phyloP scores from a whole-genome alignment of 2,888 invertebrate species.

The Neelides folsomi region DNA sequence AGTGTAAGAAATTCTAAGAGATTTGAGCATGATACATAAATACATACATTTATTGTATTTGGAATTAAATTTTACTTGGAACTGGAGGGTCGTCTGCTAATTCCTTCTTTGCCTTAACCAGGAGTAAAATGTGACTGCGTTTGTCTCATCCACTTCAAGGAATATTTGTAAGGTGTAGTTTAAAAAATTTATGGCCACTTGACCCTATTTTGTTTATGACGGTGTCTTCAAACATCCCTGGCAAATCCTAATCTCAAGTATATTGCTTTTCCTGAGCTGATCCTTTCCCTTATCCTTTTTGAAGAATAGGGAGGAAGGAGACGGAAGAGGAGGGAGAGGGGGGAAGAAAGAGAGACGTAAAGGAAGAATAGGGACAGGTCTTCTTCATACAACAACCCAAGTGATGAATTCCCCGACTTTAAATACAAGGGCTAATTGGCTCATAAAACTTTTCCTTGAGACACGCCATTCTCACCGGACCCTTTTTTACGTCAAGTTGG shows the following conservation, averaged over 20 bases:
- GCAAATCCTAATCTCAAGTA: slow-evolving; percentile 1
- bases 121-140: too few relatives aligned
- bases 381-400: background rate
- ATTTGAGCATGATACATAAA: too few relatives aligned
- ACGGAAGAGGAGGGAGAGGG: background rate
- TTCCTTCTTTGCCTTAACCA: too few relatives aligned
- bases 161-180: background rate
- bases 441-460: slow-evolving; percentile 13
- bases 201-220: slow-evolving; percentile 15
- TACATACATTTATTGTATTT: too few relatives aligned
- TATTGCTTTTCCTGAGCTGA: background rate
- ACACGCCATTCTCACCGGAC: slow-evolving; percentile 10
- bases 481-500: slow-evolving; percentile 1
- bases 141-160: background rate
- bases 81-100: too few relatives aligned
- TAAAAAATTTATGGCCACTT: slow-evolving; percentile 11
- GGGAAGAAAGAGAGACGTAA: background rate
- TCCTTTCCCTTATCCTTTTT: background rate
- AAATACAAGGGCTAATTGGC: slow-evolving; percentile 15
- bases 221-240: slow-evolving; percentile 6
- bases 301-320: background rate
- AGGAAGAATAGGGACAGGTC: background rate
- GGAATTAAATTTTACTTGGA: too few relatives aligned
- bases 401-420: slow-evolving; percentile 13
- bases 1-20: too few relatives aligned